These are phyloP conservation scores for Calidris pygmaea DNA, from an alignment of 2,113 vertebrate species.

Conservation along the genomic window DNA sequence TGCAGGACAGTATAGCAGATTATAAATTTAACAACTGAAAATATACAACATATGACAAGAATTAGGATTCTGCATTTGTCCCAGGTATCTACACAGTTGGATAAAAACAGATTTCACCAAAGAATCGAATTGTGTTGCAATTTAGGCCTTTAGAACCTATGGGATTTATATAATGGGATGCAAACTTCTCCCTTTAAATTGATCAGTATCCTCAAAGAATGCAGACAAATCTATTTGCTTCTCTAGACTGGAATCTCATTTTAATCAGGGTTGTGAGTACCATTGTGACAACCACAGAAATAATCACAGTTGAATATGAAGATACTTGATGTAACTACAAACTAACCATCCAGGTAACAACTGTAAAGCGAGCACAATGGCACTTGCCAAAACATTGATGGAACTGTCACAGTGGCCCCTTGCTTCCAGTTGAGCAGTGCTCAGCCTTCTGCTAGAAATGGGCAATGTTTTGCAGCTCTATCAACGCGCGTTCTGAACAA, in stretches of 20 bases:
- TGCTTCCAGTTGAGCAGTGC: neutral
- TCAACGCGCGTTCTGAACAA: neutral
- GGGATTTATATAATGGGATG: neutral
- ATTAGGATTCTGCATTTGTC: neutral
- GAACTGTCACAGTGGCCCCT: neutral
- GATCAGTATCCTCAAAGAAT: neutral
- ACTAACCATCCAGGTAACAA: neutral
- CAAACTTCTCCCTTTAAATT: neutral
- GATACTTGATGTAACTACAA: neutral
- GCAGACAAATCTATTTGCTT: neutral
- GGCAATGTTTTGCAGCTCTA: neutral
- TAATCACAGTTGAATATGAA: neutral
- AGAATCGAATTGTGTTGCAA: neutral
- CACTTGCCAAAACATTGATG: neutral
- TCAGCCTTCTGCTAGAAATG: neutral
- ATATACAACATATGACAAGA: neutral
- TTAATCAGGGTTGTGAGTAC: neutral
- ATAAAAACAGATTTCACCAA: neutral
- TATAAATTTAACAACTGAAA: neutral
- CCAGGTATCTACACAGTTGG: neutral
- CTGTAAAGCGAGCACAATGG: fast-evolving
- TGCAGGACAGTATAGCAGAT: neutral
- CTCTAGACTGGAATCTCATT: neutral
- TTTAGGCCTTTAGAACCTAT: neutral
- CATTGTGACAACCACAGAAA: neutral